Percentiles rank a stretch among this genome's conserved stretches.
Evolutionary conservation across 1,140 invertebrate genomes (phyloP).

Genomic region (Chlorops oryzae): DNA sequence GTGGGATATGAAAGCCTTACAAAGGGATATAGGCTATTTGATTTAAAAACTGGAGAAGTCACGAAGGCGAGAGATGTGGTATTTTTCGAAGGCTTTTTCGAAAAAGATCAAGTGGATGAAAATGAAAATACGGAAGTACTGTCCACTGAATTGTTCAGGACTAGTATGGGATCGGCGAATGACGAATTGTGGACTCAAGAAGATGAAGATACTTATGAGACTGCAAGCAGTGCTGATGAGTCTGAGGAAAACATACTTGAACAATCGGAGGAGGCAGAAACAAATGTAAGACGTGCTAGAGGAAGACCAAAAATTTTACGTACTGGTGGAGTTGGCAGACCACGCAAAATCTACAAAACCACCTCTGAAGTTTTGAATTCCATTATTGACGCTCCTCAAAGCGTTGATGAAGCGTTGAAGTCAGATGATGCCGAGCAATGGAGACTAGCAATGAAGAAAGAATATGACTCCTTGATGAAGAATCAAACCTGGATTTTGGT

Average conservation of each 20-base stretch:
- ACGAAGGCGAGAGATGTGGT: conserved; percentile 8
- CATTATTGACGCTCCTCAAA: conserved; percentile 5
- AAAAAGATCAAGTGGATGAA: neutral
- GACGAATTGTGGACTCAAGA: too few species aligned
- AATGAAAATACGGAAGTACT: neutral
- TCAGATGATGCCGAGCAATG: conserved; percentile 19
- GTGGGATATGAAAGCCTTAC: conserved; percentile 7
- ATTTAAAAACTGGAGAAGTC: conserved; percentile 5
- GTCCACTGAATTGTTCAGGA: neutral
- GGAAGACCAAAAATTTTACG: conserved; percentile 12
- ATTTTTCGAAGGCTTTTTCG: conserved; percentile 9
- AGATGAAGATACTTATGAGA: too few species aligned
- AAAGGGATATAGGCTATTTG: conserved; percentile 11
- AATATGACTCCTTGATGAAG: conserved; percentile 27
- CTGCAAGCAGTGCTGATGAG: neutral
- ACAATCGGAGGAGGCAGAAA: conserved; percentile 4
- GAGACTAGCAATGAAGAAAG: conserved; percentile 29
- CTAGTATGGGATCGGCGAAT: too few species aligned
- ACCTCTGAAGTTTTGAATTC: neutral
- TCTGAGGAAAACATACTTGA: too few species aligned
- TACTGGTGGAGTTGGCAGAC: conserved; percentile 7
- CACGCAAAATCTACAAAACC: conserved; percentile 5
- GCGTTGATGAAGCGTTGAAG: conserved; percentile 8
- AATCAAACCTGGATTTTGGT: conserved; percentile 32
- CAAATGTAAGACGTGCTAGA: conserved; percentile 4